Evolutionary conservation across 2,888 invertebrate species (phyloP).

Genomic region (Athalia cordata): DNA sequence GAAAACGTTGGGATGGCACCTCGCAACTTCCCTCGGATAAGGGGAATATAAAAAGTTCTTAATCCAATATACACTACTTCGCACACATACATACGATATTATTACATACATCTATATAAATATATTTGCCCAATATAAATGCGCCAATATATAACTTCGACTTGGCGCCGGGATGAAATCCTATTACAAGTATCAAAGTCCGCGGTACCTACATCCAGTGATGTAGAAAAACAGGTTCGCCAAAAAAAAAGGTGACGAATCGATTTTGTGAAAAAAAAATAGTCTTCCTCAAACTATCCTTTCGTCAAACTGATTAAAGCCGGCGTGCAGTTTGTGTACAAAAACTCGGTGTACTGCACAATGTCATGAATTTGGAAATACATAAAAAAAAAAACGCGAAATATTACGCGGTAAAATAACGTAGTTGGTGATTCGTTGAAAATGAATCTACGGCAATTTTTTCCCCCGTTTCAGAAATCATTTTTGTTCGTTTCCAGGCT

Average conservation of each 20-base stretch:
- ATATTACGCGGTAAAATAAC: too few relatives aligned
- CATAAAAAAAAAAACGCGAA: too few relatives aligned
- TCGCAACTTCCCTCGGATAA: conserved; percentile 20
- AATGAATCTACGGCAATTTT: too few relatives aligned
- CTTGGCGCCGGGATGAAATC: conserved; percentile 36
- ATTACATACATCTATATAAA: background rate
- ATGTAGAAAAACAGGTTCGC: background rate
- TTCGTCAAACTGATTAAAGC: too few relatives aligned
- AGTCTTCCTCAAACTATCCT: too few relatives aligned
- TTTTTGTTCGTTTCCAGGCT: background rate
- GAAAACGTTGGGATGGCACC: conserved; percentile 17
- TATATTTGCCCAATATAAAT: conserved; percentile 37
- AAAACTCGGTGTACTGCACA: too few relatives aligned
- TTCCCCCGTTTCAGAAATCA: background rate
- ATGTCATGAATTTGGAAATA: too few relatives aligned
- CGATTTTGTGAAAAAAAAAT: background rate
- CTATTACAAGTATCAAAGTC: conserved; percentile 42
- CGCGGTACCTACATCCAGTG: conserved; percentile 1
- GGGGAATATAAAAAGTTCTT: conserved; percentile 47
- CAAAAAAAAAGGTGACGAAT: background rate
- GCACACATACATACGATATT: background rate
- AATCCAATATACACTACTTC: conserved; percentile 43
- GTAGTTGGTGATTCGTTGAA: too few relatives aligned
- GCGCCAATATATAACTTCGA: conserved; percentile 37
- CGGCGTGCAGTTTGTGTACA: too few relatives aligned